Conservation (phyloP, 2,797 vertebrate species). For the Rallus crepitans region DNA sequence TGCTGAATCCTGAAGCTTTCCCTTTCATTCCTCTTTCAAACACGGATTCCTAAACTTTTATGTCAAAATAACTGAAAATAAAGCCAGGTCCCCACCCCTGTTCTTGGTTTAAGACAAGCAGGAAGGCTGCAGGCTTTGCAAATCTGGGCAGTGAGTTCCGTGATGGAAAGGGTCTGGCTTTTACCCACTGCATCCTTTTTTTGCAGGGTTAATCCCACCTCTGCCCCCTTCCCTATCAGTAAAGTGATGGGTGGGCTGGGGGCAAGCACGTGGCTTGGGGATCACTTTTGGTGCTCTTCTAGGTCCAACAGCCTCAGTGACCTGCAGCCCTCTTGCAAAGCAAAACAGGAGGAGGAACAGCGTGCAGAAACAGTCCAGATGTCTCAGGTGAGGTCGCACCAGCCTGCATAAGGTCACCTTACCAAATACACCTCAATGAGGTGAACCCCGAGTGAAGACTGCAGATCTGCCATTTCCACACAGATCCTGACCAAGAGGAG, state of each 20-base stretch:
- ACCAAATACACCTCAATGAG: fast-evolving
- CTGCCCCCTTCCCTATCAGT: background rate
- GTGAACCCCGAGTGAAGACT: background rate
- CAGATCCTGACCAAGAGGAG: fast-evolving
- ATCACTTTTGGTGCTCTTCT: background rate
- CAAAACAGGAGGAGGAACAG: background rate
- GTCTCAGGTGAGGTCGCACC: fast-evolving
- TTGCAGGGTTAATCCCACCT: background rate
- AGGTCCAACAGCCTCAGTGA: background rate
- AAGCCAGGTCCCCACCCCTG: background rate
- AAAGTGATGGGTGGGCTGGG: background rate
- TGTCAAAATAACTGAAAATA: background rate
- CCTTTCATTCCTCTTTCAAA: background rate
- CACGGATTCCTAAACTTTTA: background rate
- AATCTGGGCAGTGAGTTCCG: background rate
- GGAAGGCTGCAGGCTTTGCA: background rate
- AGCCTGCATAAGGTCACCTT: background rate
- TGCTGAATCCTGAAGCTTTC: background rate
- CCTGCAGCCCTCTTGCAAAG: background rate
- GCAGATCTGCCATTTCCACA: background rate
- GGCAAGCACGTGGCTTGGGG: fast-evolving
- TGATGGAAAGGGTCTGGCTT: background rate
- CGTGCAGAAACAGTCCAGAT: background rate
- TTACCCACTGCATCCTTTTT: background rate
- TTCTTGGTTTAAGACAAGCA: background rate